Evolutionary conservation across 2,113 vertebrate genomes (phyloP).

Genomic region (Rhinoptilus africanus): DNA sequence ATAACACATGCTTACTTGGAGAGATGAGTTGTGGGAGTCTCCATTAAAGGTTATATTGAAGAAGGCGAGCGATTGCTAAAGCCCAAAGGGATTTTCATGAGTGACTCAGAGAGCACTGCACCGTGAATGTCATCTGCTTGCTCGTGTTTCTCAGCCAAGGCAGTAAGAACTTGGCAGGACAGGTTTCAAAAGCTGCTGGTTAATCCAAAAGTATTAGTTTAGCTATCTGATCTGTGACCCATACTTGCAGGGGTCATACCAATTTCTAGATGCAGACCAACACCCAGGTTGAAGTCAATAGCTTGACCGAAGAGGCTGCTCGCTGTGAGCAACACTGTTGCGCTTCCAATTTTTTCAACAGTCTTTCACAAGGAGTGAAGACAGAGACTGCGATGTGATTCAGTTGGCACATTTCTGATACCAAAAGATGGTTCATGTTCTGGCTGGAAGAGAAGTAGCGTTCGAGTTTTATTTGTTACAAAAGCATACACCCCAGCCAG

Average conservation of each 20-base stretch:
- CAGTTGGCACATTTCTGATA: background rate
- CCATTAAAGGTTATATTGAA: background rate
- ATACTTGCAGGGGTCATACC: background rate
- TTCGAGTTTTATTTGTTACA: background rate
- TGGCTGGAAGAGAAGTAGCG: background rate
- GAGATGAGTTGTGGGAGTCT: background rate
- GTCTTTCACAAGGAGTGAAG: background rate
- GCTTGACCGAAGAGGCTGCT: background rate
- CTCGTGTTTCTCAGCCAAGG: background rate
- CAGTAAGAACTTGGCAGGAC: background rate
- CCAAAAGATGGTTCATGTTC: accelerated
- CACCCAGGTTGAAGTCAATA: background rate
- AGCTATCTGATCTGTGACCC: background rate
- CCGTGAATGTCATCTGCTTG: background rate
- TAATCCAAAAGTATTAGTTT: background rate
- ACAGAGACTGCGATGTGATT: background rate
- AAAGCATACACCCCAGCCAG: background rate
- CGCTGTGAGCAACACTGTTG: background rate
- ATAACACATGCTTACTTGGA: background rate
- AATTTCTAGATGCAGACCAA: background rate
- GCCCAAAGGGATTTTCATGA: background rate
- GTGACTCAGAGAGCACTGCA: background rate
- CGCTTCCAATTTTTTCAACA: background rate
- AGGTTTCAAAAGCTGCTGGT: background rate
- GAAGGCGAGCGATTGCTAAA: background rate